Base-by-base conservation (phyloP, 2,113 vertebrate genomes). In the Sceloporus tristichus region DNA sequence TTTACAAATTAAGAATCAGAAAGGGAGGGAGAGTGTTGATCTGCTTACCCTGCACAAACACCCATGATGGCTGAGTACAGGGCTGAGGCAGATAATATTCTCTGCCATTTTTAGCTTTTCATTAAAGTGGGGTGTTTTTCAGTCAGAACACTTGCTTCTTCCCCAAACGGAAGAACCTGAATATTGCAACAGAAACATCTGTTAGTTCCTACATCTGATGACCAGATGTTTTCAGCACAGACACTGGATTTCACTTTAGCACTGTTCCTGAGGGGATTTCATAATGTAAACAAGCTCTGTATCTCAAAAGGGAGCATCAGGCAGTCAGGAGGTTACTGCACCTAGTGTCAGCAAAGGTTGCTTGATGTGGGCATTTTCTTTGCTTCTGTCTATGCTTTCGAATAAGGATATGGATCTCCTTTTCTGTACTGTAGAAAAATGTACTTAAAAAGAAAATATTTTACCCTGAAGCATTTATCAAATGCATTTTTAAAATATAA, bases 211-310 rank as follows among this genome's bases (percentile, higher is more conserved):
- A 65, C 54, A 75, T 66, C 80, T 88, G 87, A 77, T 77, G 38
- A 10, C 71, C 79, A 88, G 86, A 88, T 88, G 74, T 88, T 88
- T 76, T 83, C 23, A 7, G 38, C 80, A 83, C n/a, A 77, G 59
- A 83, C 42, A 38, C 10, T 88, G 73, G 29, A 68, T 83, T 77
- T 83, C 23, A 40, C 21, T 73, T 73, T 59, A 80, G 66, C 38
- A 42, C 48, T 73, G 70, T 79, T 70, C 77, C 85, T 40, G 48
- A 83, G 74, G 74, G 73, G 82, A 56, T 38, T 2, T 40, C 9
- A 56, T 40, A 56, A 42, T 79, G 68, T 80, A 73, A 87, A 81
- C 76, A 80, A 87, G 48, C 18, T 56, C 78, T 62, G 85, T 56
- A 56, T 81, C 34, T 73, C 23, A 40, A 68, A 54, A 59, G 78